A percentile compares a stretch with the other conserved stretches of the same genome.
Conservation (phyloP, 2,113 vertebrate species). For the Ageneiosus marmoratus region DNA sequence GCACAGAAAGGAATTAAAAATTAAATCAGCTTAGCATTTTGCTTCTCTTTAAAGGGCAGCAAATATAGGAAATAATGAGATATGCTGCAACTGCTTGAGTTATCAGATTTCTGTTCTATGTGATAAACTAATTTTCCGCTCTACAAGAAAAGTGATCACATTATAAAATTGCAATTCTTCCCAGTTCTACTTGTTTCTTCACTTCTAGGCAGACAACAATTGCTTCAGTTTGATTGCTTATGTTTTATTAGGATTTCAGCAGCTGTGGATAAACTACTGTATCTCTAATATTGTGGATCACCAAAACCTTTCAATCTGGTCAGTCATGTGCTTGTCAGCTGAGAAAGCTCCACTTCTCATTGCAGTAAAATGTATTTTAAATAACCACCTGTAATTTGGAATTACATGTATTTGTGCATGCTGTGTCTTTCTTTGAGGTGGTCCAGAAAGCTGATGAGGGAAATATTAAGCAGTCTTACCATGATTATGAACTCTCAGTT, state of each 20-base stretch:
- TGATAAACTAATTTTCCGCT: background rate
- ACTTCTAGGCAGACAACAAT: background rate
- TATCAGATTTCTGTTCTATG: background rate
- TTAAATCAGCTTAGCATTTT: constrained; percentile 20
- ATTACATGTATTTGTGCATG: constrained; percentile 14
- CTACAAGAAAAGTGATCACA: background rate
- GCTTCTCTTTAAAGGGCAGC: constrained; percentile 14
- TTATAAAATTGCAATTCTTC: background rate
- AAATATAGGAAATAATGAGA: constrained; percentile 7
- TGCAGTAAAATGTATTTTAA: constrained; percentile 8
- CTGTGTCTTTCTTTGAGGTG: background rate
- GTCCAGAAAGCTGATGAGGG: constrained; percentile 30
- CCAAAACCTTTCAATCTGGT: background rate
- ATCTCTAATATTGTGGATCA: background rate
- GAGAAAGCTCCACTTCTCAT: background rate
- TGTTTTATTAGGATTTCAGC: background rate
- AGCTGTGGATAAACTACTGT: background rate
- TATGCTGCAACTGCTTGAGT: background rate
- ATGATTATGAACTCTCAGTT: constrained; percentile 39
- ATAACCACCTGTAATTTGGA: too few relatives aligned
- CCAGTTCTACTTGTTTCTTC: background rate
- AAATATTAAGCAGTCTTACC: constrained; percentile 10
- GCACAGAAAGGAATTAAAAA: constrained; percentile 27
- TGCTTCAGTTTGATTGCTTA: background rate
- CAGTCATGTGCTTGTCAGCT: background rate